Evolutionary conservation across 1,140 invertebrate genomes (phyloP), one percentile per base, ranked within the genome.

Genomic region (Aphidius ervi): DNA sequence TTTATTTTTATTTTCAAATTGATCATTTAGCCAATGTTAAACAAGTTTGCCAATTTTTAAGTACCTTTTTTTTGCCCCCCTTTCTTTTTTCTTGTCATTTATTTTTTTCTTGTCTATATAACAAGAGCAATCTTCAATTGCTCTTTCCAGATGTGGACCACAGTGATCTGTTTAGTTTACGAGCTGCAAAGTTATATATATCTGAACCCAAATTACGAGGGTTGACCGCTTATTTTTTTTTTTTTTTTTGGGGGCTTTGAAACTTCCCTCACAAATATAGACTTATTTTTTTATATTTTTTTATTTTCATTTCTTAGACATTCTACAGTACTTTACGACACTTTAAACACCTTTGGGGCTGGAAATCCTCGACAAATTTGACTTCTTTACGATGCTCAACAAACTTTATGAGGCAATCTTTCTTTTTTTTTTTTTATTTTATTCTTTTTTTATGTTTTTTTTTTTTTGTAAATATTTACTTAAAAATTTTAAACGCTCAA

Each of bases 301-400:
- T 40, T 56, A 40, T 10, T 60, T 47, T 47, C 9, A 16, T 45
- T 45, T 39, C 23, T 47, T 52, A 10, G 50, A 55, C 56, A 59
- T 57, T 41, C 54, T 48, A 56, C 57, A 31, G 58, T 57, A 59
- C 58, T 72, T 72, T 70, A 70, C 47, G 64, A 67, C 59, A 68
- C 50, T 69, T 66, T 69, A 72, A 69, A 64, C 62, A 47, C 59
- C 56, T 20, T 63, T 40, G 9, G 49, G 65, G 66, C 62, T 47
- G 31, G 63, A 43, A 49, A 62, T 62, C 63, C 63, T 65, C 49
- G 68, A 72, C 68, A 72, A 66, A 69, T 71, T 68, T 69, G 65
- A 69, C 65, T 64, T 56, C 45, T 72, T 72, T 70, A 70, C 50
- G 68, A 70, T 63, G 52, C 41, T 57, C 48, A 49, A n/a, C 40